These are phyloP conservation scores for Zonotrichia leucophrys DNA, from an alignment of 2,113 vertebrate species.

Conservation along the genomic window DNA sequence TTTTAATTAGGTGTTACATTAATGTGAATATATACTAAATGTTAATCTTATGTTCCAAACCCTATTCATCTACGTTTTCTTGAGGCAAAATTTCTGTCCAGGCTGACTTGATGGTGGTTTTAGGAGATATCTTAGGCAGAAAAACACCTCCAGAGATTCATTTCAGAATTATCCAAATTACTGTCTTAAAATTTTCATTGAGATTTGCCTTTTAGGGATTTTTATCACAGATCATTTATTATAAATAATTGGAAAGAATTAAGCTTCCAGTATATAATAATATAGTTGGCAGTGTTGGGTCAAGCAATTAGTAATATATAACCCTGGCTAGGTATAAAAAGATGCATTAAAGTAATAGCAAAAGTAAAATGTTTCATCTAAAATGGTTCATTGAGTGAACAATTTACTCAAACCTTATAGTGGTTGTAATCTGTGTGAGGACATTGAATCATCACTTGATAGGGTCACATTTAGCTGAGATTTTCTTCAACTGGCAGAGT, in stretches of 20 bases:
- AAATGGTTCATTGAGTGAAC: conserved; percentile 31
- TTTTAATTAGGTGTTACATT: background rate
- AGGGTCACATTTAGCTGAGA: background rate
- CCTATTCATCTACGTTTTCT: background rate
- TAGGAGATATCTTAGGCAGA: background rate
- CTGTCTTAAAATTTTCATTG: background rate
- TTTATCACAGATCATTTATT: background rate
- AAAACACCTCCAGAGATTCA: background rate
- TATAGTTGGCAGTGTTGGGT: conserved; percentile 6
- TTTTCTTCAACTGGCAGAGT: background rate
- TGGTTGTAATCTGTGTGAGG: background rate
- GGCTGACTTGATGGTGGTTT: background rate
- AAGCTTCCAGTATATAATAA: conserved; percentile 44
- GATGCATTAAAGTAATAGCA: conserved; percentile 47
- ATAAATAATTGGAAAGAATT: conserved; percentile 25
- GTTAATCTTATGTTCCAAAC: background rate
- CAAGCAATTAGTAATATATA: conserved; percentile 54
- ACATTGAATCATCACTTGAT: background rate
- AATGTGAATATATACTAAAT: background rate
- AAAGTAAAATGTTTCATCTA: background rate
- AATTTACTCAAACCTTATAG: background rate
- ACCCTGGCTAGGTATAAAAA: conserved; percentile 16
- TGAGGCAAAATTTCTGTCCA: background rate
- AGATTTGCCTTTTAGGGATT: background rate
- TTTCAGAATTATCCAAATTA: background rate